phyloP scores from a whole-genome alignment of 35 echinoderm and acorn worm genomes.

The Strongylocentrotus purpuratus region DNA sequence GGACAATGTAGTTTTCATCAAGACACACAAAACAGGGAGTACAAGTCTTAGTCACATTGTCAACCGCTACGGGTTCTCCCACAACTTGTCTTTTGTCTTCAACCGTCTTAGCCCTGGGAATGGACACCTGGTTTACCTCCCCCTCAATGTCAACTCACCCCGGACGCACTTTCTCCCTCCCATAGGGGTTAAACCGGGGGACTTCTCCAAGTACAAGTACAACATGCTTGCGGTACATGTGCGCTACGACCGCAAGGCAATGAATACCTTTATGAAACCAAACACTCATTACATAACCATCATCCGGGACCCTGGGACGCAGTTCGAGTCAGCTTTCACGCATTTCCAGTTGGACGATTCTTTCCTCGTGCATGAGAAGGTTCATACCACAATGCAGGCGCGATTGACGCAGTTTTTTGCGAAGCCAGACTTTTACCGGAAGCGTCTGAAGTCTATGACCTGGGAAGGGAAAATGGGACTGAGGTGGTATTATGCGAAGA shows the following conservation, averaged over 20 bases:
- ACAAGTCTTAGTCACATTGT: conserved; percentile 58
- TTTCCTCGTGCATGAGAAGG: conserved; percentile 16
- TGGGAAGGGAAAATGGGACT: conserved; percentile 65
- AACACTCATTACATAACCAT: conserved; percentile 85
- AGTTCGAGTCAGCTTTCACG: conserved; percentile 91
- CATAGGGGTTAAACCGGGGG: neutral
- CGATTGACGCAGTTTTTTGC: conserved; percentile 40
- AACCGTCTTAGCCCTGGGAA: conserved; percentile 43
- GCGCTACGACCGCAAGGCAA: conserved; percentile 54
- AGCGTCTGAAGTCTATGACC: conserved; percentile 56
- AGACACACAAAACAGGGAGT: conserved; percentile 69
- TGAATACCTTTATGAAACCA: conserved; percentile 74
- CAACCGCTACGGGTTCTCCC: conserved; percentile 55
- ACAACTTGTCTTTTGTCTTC: conserved; percentile 74
- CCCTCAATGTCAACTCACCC: conserved; percentile 8
- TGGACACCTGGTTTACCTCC: conserved; percentile 56
- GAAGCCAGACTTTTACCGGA: conserved; percentile 55
- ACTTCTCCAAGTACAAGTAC: conserved; percentile 43
- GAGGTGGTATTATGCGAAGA: conserved; percentile 63
- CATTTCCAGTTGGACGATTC: conserved; percentile 64
- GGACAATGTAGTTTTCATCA: conserved; percentile 53
- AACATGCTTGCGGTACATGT: conserved; percentile 79
- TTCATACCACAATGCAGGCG: neutral
- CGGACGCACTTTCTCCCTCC: conserved; percentile 46
- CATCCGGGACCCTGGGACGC: conserved; percentile 75